These are phyloP conservation scores for Steinernema carpocapsae DNA, from an alignment of 2,888 invertebrate genomes.

Conservation along the genomic window DNA sequence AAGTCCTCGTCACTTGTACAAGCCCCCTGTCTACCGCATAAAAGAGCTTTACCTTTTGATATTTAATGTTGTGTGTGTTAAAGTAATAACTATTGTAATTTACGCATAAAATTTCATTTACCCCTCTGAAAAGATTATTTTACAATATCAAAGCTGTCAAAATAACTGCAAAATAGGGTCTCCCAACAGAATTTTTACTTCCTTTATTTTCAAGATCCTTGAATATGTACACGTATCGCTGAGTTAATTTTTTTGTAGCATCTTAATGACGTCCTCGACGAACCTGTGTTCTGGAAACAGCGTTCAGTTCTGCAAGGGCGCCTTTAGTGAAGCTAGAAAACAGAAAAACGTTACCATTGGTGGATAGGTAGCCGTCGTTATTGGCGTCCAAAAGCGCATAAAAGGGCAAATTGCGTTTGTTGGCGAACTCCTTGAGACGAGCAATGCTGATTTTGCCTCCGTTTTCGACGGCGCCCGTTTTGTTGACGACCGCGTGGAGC, in stretches of 20 bases:
- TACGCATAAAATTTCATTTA: no score
- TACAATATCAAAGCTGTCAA: no score
- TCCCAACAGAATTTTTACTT: neutral
- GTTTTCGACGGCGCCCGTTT: neutral
- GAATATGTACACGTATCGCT: neutral
- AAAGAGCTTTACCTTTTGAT: neutral
- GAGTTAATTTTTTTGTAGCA: neutral
- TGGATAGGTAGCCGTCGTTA: constrained; percentile 19
- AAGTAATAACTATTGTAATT: no score
- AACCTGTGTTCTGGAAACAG: neutral
- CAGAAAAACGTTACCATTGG: neutral
- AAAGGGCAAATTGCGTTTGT: constrained; percentile 19
- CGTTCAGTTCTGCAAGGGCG: neutral
- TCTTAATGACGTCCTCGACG: neutral
- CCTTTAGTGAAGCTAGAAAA: neutral
- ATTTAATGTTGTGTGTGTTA: no score
- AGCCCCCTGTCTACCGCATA: no score
- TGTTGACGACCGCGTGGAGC: constrained; percentile 20
- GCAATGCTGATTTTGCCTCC: constrained; percentile 22
- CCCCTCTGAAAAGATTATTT: no score
- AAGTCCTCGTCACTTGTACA: no score
- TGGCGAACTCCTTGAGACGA: constrained; percentile 16
- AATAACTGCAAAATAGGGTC: neutral
- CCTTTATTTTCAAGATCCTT: neutral
- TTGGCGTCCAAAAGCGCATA: constrained; percentile 10